These are phyloP conservation scores for Urocolius indicus DNA, from an alignment of 2,113 vertebrate species.

Conservation along the genomic window DNA sequence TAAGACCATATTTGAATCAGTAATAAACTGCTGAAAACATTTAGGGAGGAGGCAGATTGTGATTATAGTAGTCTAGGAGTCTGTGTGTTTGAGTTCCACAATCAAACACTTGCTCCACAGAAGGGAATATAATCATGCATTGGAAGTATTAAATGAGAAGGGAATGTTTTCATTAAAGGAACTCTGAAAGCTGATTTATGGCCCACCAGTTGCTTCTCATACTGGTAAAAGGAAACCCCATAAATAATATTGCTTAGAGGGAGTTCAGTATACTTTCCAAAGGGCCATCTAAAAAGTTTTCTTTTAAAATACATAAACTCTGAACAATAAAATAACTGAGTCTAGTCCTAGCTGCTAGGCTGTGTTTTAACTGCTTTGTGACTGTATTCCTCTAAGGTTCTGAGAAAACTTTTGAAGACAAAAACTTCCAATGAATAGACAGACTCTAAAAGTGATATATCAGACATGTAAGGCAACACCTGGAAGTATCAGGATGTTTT, in stretches of 20 bases:
- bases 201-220: not conserved
- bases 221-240: conserved; percentile 20
- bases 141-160: conserved; percentile 41
- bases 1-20: not conserved
- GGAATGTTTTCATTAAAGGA: conserved; percentile 56
- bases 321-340: conserved; percentile 23
- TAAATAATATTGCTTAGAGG: conserved; percentile 65
- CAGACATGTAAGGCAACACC: not conserved
- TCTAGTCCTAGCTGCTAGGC: not conserved
- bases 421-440: not conserved
- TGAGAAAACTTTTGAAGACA: not conserved
- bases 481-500: not conserved
- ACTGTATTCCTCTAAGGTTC: not conserved
- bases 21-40: not conserved
- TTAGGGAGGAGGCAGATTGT: not conserved
- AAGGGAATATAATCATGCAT: conserved; percentile 4
- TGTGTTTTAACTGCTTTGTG: conserved; percentile 44
- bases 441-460: not conserved
- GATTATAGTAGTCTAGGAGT: conserved; percentile 4
- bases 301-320: conserved; percentile 51
- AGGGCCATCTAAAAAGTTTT: conserved; percentile 32
- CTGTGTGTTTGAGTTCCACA: not conserved
- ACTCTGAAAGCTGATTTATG: conserved; percentile 61
- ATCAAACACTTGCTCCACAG: not conserved
- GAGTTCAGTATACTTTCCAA: conserved; percentile 35